Conservation (phyloP, 1,140 invertebrate species). For the Panagrolaimus sp. region DNA sequence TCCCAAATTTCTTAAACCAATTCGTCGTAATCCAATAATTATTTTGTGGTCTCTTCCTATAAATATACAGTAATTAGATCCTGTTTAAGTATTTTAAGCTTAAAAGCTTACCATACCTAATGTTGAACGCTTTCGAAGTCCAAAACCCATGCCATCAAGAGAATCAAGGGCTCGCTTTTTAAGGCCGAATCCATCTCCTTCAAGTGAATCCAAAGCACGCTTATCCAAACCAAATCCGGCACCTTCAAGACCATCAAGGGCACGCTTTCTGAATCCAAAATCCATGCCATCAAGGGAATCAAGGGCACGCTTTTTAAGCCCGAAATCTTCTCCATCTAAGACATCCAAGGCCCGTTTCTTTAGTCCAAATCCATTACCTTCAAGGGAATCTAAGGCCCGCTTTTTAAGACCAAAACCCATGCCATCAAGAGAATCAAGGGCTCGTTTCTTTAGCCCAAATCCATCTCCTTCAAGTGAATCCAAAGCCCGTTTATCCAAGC, state of each 20-base stretch:
- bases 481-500: constrained; percentile 2
- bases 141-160: constrained; percentile 12
- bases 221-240: constrained; percentile 20
- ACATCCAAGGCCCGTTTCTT: constrained; percentile 3
- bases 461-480: constrained; percentile 7
- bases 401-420: constrained; percentile 12
- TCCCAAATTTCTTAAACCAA: background rate
- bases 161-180: constrained; percentile 20
- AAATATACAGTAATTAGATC: background rate
- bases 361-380: constrained; percentile 15
- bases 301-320: background rate
- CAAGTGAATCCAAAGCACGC: background rate
- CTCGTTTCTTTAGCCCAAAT: constrained; percentile 5
- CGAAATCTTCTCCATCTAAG: background rate
- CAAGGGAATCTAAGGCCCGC: background rate
- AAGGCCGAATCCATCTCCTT: background rate
- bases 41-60: background rate
- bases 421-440: constrained; percentile 4
- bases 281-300: constrained; percentile 12
- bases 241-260: constrained; percentile 22
- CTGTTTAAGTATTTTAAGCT: background rate
- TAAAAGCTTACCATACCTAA: constrained; percentile 5
- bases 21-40: constrained; percentile 5
- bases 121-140: constrained; percentile 15
- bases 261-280: constrained; percentile 23